Evolutionary conservation across 2,888 invertebrate species (phyloP), one percentile per base, ranked within the genome.

Genomic region (Lumbricus terrestris): DNA sequence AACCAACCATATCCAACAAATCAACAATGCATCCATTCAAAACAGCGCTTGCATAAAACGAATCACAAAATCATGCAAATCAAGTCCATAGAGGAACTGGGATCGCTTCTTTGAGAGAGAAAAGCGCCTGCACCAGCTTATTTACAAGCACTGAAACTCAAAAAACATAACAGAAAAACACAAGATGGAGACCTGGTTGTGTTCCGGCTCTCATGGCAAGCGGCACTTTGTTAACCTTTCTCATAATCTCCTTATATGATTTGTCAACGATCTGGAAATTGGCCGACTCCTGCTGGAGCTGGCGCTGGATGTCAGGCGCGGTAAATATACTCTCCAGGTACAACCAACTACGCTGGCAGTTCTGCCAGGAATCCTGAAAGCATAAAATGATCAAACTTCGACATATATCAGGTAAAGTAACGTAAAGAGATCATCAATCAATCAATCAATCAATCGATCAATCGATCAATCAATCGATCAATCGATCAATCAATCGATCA

Each of bases 181-280:
- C n/a, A n/a, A n/a, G n/a, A n/a, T n/a, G n/a, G n/a, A 89, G 97
- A 89, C 94, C 94, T 93, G 96, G 96, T 92, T 91, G 90, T 18
- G 91, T 91, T 90, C 97, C 97, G 0, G 97, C 97, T 92, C 97
- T 96, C 96, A 98, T 96, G 0, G 98, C 98, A 54, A 97, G 94
- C 0, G 98, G 95, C 34, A 95, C 94, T 95, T 97, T 97, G 47
- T 97, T 96, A 3, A 97, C 96, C 94, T 96, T 96, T 90, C 97
- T 96, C 97, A 98, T 97, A 47, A 97, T 96, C 92, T 97, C 97
- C 94, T 98, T 98, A 96, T 97, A 98, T 0, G 97, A 97, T 94
- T 97, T 98, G 94, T 98, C 98, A 0, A 98, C 98, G 90, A 96
- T 96, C 93, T 97, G 94, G 93, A 95, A 95, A 94, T 95, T 95